Base-by-base conservation (phyloP, 2,888 invertebrate species). In the Euplagia quadripunctaria region DNA sequence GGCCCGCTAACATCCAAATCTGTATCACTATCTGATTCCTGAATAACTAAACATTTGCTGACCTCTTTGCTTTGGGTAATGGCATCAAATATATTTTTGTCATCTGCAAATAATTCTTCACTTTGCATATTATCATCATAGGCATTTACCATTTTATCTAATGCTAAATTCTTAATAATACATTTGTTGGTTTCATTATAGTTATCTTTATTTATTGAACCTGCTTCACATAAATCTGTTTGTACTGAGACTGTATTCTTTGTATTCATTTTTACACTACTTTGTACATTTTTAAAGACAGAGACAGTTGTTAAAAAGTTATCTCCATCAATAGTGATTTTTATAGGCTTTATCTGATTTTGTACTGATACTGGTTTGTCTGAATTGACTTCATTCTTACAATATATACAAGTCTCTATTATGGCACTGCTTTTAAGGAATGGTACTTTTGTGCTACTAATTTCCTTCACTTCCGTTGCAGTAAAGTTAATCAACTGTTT, bases 1-100 rank as follows among this genome's bases (percentile, higher is more conserved):
- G 86, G 82, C 49, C 83, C 86, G 76, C 87, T 86, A 55, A 77
- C 64, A 55, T 86, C 86, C 42, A 83, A 55, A 52, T 87, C 87
- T 64, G 85, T 82, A 79, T 94, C 94, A 85, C 89, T 90, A 61
- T 94, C 94, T n/a, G 94, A 92, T 76, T 94, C 94, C 73, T 88
- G 87, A 81, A 94, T 91, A 65, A 91, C 76, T 67, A 91, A 43
- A 85, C 79, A 78, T 73, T 81, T 84, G 20, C 69, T 71, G 71
- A 75, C 79, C 12, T 73, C 70, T 49, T 67, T 49, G 52, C 68
- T 73, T 64, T 78, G 63, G 51, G 31, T 31, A 31, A 31, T 31
- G 31, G 31, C 31, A 31, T 16, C 16, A 71, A 49, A 71, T 17
- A 67, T 63, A 64, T 71, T 70, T 41, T 42, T 69, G 17, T 79